These are phyloP conservation scores for Sphaerodactylus townsendi DNA, from an alignment of 2,113 vertebrate genomes.

Conservation along the genomic window DNA sequence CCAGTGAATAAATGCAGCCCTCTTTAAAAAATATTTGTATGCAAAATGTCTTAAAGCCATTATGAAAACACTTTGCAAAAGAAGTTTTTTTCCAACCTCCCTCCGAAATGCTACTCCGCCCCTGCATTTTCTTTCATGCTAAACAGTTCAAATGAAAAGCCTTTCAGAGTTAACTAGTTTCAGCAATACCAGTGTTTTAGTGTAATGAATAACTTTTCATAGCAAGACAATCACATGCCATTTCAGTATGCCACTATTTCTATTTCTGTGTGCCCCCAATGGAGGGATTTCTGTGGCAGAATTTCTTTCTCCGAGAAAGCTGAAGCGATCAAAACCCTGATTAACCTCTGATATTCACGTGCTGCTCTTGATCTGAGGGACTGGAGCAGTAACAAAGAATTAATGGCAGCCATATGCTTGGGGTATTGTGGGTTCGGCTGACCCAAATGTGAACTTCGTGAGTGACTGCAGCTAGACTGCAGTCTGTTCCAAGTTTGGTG, in stretches of 20 bases:
- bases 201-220: conserved; percentile 84
- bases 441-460: conserved; percentile 83
- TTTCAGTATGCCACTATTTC: conserved; percentile 73
- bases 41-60: conserved; percentile 75
- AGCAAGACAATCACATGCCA: conserved; percentile 71
- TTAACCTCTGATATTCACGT: conserved; percentile 92
- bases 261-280: conserved; percentile 72
- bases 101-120: conserved; percentile 66
- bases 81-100: conserved; percentile 61
- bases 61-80: conserved; percentile 77
- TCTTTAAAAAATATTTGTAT: conserved; percentile 77
- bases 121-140: conserved; percentile 78
- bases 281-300: conserved; percentile 74
- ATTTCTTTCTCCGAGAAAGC: conserved; percentile 87
- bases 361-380: conserved; percentile 79
- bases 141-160: conserved; percentile 77
- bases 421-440: conserved; percentile 80
- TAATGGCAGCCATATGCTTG: conserved; percentile 94
- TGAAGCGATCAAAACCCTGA: conserved; percentile 85
- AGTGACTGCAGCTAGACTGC: conserved; percentile 75
- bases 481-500: conserved; percentile 78
- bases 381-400: conserved; percentile 82
- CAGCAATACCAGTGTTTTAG: conserved; percentile 83
- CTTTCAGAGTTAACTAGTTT: conserved; percentile 85
- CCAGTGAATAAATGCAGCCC: conserved; percentile 78